A percentile compares a stretch with the other conserved stretches of the same genome.
Conservation (phyloP, 92 coral and sea anemone species). For the Porites divaricata region DNA sequence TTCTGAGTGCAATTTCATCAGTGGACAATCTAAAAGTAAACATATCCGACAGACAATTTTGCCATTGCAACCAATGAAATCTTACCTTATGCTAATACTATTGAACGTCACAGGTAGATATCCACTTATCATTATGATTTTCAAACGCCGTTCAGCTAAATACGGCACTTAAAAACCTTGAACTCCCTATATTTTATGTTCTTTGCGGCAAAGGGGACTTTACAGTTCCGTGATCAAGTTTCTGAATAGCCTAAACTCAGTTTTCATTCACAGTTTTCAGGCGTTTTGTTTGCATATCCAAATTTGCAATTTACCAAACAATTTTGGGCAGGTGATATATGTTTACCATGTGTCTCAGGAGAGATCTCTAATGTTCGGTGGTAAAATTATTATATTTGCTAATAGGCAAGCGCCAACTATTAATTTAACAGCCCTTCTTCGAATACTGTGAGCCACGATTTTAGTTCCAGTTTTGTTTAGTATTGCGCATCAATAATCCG, state of each 20-base stretch:
- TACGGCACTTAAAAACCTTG: background rate
- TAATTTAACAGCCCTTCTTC: constrained; percentile 22
- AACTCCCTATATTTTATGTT: background rate
- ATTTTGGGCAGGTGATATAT: constrained; percentile 51
- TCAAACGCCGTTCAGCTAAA: constrained; percentile 6
- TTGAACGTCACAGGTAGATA: background rate
- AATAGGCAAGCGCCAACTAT: constrained; percentile 30
- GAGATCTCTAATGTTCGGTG: constrained; percentile 31
- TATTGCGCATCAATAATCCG: too few species aligned
- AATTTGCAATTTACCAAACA: constrained; percentile 59
- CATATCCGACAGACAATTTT: constrained; percentile 24
- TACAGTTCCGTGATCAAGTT: background rate
- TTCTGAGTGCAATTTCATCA: background rate
- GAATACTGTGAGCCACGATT: constrained; percentile 3
- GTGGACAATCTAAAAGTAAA: constrained; percentile 22
- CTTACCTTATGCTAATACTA: constrained; percentile 1
- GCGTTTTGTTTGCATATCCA: constrained; percentile 29
- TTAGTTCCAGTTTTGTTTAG: background rate
- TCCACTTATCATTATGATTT: constrained; percentile 4
- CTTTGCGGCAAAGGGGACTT: background rate
- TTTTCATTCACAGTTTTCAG: background rate
- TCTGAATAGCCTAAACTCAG: background rate
- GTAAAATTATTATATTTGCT: constrained; percentile 40
- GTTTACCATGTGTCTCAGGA: constrained; percentile 26
- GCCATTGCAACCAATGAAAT: constrained; percentile 26